Evolutionary conservation across 1,140 invertebrate genomes (phyloP).

Genomic region (Apis dorsata): DNA sequence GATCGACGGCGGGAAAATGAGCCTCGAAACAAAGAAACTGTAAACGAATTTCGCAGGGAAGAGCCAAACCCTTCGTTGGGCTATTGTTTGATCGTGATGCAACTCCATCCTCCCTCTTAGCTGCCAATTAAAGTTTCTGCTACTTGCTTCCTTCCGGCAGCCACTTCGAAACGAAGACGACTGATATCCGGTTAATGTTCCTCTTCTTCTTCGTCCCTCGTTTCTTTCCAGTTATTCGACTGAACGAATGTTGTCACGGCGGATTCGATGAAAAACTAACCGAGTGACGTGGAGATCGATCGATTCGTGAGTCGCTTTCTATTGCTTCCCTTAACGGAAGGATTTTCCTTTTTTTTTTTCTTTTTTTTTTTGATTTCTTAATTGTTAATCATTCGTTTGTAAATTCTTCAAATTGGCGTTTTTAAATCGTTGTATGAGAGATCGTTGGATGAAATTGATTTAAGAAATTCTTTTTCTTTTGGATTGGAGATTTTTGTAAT

Average conservation of each 20-base stretch:
- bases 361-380: too few relatives aligned
- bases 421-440: too few relatives aligned
- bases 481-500: not conserved
- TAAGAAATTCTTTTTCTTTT: too few relatives aligned
- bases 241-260: too few relatives aligned
- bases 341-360: too few relatives aligned
- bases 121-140: constrained; percentile 52
- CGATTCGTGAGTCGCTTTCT: constrained; percentile 26
- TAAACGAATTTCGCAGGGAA: constrained; percentile 31
- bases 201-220: constrained; percentile 2
- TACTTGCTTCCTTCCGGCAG: not conserved
- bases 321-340: not conserved
- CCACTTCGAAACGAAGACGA: not conserved
- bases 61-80: not conserved
- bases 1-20: constrained; percentile 5
- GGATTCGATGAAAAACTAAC: not conserved
- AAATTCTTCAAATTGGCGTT: too few relatives aligned
- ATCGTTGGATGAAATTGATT: too few relatives aligned
- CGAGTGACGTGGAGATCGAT: constrained; percentile 28
- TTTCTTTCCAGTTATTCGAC: not conserved
- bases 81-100: constrained; percentile 12
- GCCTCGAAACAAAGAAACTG: constrained; percentile 7
- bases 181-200: constrained; percentile 2
- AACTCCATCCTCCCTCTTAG: not conserved
- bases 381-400: too few relatives aligned